Evolutionary conservation across 2,113 vertebrate genomes (phyloP), one percentile per base, ranked within the genome.

Genomic region (Sitta europaea): DNA sequence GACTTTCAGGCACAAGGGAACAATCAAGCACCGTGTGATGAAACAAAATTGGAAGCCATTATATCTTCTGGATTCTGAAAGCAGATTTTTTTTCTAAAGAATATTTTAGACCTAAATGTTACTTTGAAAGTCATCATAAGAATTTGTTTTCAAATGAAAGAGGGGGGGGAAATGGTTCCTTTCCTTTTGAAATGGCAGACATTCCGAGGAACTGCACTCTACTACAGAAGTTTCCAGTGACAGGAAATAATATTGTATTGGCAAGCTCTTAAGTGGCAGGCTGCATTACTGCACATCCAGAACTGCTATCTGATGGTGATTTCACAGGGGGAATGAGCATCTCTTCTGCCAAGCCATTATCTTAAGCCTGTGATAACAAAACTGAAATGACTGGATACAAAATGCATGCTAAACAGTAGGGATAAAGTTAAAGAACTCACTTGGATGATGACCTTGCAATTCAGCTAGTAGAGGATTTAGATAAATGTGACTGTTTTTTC

Each of bases 361-460:
- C 82, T 90, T 94, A 90, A 92, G 71, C 28, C n/a, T 82, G 12
- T 57, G 70, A 76, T 62, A 92, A 76, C 50, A 76, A 88, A 93
- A 31, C 33, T 42, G 18, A 76, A 86, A 78, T n/a, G 20, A 36
- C 1, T 38, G 48, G 40, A 50, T 73, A 85, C 11, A 50, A 91
- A 90, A 59, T 33, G n/a, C 45, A 19, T 0, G 5, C 48, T 85
- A 29, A 93, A 94, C 11, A 87, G 54, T 58, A 85, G n/a, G 40
- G 74, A 87, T 59, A 65, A 91, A 87, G n/a, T 50, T 23, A 72
- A 82, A 94, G 62, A 90, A 79, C 35, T 45, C 83, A 79, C 22
- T 3, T 82, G 48, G 50, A 78, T 0, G 0, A 40, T 40, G 48
- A 93, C 53, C 23, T 88, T 73, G 53, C 29, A 72, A 61, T 79